Base-by-base conservation (phyloP, 2,113 vertebrate species). In the Otus sunia region DNA sequence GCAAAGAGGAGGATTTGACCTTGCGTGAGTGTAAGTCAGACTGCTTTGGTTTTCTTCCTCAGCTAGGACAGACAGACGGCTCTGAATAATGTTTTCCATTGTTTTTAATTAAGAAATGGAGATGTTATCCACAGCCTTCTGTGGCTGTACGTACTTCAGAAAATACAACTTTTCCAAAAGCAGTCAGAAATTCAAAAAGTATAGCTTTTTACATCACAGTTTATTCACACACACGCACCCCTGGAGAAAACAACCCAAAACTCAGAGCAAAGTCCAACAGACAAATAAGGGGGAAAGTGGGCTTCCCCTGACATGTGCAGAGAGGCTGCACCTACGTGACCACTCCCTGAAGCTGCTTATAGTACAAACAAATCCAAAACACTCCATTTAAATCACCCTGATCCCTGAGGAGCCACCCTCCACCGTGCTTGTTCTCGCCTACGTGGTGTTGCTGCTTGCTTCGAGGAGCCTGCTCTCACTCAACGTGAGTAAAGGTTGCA, bases 401-500 rank as follows among this genome's bases (percentile, higher is more conserved):
- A 64, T 90, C 39, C 71, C 12, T 26, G 5, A 29, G n/a, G n/a
- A n/a, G n/a, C n/a, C n/a, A n/a, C n/a, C n/a, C 78, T 88, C 45
- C 41, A 29, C 45, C 0, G 1, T 32, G 47, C 43, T 58, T 26
- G 23, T 32, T 81, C 64, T 43, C 1, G 0, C 53, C 64, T 39
- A 72, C 2, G 0, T 32, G 37, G 32, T 58, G 71, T 5, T 72
- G 58, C 69, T 49, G 58, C 64, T 41, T n/a, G 23, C 64, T 91
- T 32, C 79, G 66, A 71, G 83, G 34, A 88, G 73, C 60, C 63
- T 67, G 75, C 39, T 72, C 72, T 81, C 91, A 25, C 73, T 78
- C 76, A 45, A 16, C 25, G 2, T 3, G 34, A 62, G 62, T 14
- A 41, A 58, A 85, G 49, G 71, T 18, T 83, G 77, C 66, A 72